These are phyloP conservation scores for Phoxinus phoxinus DNA, from an alignment of 2,113 vertebrate species.

Conservation along the genomic window DNA sequence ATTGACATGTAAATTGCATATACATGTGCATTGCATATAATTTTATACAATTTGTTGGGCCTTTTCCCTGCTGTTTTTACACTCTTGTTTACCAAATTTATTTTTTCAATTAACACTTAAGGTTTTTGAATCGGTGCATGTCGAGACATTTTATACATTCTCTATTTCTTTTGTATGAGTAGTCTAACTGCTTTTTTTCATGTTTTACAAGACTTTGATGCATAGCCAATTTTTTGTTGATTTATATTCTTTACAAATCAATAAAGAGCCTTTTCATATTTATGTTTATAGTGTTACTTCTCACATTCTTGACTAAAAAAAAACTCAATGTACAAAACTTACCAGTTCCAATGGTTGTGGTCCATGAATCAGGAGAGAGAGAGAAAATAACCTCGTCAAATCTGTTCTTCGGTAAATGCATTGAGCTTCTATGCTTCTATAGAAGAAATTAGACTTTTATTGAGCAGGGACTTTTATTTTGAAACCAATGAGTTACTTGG, in stretches of 20 bases:
- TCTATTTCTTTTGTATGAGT: conserved; percentile 29
- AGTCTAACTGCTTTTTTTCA: conserved; percentile 7
- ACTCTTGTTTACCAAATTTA: conserved; percentile 6
- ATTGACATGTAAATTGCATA: conserved; percentile 26
- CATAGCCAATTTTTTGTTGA: conserved; percentile 16
- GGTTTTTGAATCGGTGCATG: conserved; percentile 35
- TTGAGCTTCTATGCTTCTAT: neutral
- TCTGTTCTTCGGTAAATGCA: neutral
- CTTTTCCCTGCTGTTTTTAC: conserved; percentile 17
- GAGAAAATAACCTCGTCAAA: neutral
- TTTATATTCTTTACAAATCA: conserved; percentile 31
- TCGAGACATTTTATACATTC: conserved; percentile 44
- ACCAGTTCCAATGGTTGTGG: neutral
- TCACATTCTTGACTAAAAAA: neutral
- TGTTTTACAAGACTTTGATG: conserved; percentile 33
- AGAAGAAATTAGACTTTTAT: neutral
- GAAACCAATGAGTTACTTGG: neutral
- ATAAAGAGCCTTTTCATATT: conserved; percentile 22
- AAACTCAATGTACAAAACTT: neutral
- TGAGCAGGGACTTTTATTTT: neutral
- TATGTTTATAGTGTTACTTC: neutral
- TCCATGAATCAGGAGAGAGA: neutral
- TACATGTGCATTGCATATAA: conserved; percentile 1
- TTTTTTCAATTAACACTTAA: conserved; percentile 14
- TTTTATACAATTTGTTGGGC: conserved; percentile 3